Evolutionary conservation across 1,140 invertebrate genomes (phyloP), one percentile per base, ranked within the genome.

Genomic region (Achroia grisella): DNA sequence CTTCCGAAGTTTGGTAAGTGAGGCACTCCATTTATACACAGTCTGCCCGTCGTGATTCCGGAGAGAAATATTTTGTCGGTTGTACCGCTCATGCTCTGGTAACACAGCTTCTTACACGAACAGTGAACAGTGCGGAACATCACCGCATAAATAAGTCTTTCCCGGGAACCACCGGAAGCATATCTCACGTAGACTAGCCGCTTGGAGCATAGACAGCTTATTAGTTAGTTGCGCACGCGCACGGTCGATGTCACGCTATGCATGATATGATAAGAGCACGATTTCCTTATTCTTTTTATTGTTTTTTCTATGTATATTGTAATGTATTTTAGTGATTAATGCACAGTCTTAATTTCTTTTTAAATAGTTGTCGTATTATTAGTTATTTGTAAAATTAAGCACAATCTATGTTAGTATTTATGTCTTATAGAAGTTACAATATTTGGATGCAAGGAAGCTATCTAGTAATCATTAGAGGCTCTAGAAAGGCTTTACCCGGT

Each of bases 11-110:
- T 81, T 81, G 81, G 81, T 85, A 82, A 85, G 81, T 85, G 78
- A 82, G 81, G 81, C 78, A 78, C 81, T 85, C 81, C 81, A 82
- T 84, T 80, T 67, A 73, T 80, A 80, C 76, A 83, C 80, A 84
- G 73, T 81, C 65, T 84, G 78, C 77, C 75, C 75, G 76, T 54
- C 81, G 81, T 85, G 81, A 82, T 82, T 82, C 78, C 81, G 78
- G 81, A 85, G 78, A 81, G 78, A 85, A 82, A 85, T 85, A 85
- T 85, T 84, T 82, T 74, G 76, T 80, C 70, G 70, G 77, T 82
- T 82, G 78, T 84, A 79, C 80, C 80, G 80, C 80, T 66, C 62
- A 64, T 74, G 65, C 63, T 63, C 76, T 76, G 74, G 73, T 64
- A 57, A 71, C 72, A 75, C 66, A 72, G 70, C 62, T 68, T 72